Conservation (phyloP, 2,113 vertebrate species). For the Pyxicephalus adspersus region DNA sequence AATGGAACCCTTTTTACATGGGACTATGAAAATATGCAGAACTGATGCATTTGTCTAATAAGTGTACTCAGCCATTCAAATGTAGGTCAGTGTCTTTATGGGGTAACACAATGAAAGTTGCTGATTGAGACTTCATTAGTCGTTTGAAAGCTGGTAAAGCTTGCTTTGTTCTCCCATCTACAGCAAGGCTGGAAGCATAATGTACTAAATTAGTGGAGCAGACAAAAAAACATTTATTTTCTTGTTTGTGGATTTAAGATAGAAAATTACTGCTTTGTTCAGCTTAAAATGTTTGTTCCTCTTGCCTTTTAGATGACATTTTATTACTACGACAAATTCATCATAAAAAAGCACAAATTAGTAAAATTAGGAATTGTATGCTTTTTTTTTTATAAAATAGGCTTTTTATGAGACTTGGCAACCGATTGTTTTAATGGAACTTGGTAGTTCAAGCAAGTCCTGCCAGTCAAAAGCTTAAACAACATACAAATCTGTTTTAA, state of each 20-base stretch:
- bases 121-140: constrained; percentile 39
- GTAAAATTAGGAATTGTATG: too few relatives aligned
- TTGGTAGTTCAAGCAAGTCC: too few relatives aligned
- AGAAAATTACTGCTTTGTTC: too few relatives aligned
- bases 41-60: constrained; percentile 28
- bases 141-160: constrained; percentile 22
- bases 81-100: constrained; percentile 44
- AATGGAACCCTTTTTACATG: constrained; percentile 19
- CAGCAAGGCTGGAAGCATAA: neutral
- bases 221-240: constrained; percentile 1
- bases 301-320: too few relatives aligned
- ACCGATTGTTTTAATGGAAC: too few relatives aligned
- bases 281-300: neutral
- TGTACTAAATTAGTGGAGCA: constrained; percentile 1
- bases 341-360: too few relatives aligned
- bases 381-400: too few relatives aligned
- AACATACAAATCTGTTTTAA: too few relatives aligned
- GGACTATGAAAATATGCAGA: constrained; percentile 16
- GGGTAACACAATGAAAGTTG: constrained; percentile 25
- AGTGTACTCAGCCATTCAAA: constrained; percentile 36
- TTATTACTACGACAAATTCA: too few relatives aligned
- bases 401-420: too few relatives aligned
- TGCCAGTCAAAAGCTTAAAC: too few relatives aligned
- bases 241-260: neutral
- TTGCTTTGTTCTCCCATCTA: constrained; percentile 23